phyloP scores from a whole-genome alignment of 1,140 invertebrate species.

The Thaumetopoea pityocampa region DNA sequence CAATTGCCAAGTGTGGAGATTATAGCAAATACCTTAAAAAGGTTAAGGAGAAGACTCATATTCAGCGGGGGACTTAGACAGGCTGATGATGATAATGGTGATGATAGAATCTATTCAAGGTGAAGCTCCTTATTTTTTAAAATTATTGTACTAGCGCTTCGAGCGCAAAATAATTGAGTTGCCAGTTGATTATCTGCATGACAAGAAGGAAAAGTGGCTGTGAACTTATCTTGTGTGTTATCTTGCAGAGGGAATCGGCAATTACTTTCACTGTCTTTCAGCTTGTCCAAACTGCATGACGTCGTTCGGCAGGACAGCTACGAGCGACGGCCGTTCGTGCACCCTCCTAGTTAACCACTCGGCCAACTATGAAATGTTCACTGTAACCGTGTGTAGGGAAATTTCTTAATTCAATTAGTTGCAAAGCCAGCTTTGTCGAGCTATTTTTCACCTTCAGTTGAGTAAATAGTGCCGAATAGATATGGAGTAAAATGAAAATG shows the following conservation, averaged over 20 bases:
- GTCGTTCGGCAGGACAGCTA: neutral
- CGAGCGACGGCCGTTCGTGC: too few relatives aligned
- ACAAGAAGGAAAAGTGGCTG: constrained; percentile 34
- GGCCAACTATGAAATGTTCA: neutral
- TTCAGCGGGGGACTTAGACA: too few relatives aligned
- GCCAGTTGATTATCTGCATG: constrained; percentile 26
- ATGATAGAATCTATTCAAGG: too few relatives aligned
- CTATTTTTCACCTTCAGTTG: too few relatives aligned
- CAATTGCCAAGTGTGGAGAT: too few relatives aligned
- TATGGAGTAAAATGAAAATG: too few relatives aligned
- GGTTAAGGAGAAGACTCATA: too few relatives aligned
- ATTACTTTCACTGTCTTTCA: constrained; percentile 40
- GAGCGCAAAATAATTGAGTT: constrained; percentile 31
- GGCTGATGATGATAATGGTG: too few relatives aligned
- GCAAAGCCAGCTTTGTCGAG: constrained; percentile 38
- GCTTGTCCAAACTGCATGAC: constrained; percentile 9
- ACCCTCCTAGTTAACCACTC: too few relatives aligned
- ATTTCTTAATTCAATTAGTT: constrained; percentile 64
- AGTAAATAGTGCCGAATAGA: too few relatives aligned
- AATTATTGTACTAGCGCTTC: constrained; percentile 27
- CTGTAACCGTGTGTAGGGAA: constrained; percentile 17
- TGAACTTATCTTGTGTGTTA: constrained; percentile 31
- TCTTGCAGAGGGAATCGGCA: constrained; percentile 29
- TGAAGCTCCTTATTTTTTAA: too few relatives aligned
- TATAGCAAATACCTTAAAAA: too few relatives aligned